Evolutionary conservation across 2,797 vertebrate species (phyloP), one percentile per base, ranked within the genome.

Genomic region (Fundulus diaphanus): DNA sequence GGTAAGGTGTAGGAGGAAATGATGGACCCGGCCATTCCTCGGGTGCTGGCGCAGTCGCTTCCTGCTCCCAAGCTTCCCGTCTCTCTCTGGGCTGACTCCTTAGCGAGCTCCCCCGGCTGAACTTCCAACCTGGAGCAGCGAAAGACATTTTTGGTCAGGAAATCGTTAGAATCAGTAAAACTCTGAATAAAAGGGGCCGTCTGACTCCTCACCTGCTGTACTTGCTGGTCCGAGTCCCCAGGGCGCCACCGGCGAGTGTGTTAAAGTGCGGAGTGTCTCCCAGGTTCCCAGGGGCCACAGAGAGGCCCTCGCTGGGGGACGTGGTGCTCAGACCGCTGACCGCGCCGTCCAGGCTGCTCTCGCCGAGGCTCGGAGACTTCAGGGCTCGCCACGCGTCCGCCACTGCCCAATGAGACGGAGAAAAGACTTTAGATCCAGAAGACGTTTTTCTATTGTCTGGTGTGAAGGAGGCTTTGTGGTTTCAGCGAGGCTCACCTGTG

Each of bases 21-120:
- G 93, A 99, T 99, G 92, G 98, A 99, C n/a, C 98, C 97, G 37
- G 98, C 98, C 97, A 99, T 99, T 78, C 98, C 98, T 48, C 97
- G 94, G 73, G 97, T 99, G 94, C 98, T 99, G 92, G 97, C 98
- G 0, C 97, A 98, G 95, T 99, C 98, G 0, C 98, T 99, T 79
- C 96, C 95, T 0, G 97, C 96, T 75, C 98, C 97, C 89, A 99
- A 87, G 87, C 98, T 99, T 82, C 98, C 97, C 0, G 97, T 97
- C 87, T 99, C 98, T 86, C 97, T 96, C 78, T 96, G 96, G 82
- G 96, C 94, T 37, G 95, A 95, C 79, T 98, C 97, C 88, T 99
- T 98, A 82, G 96, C 96, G 72, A 98, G 93, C 85, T 98, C 97
- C 2, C 95, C 96, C 0, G 95, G 96, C 92, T 98, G 97, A n/a